Evolutionary conservation across 2,797 vertebrate species (phyloP), one percentile per base, ranked within the genome.

Genomic region (Cygnus olor): DNA sequence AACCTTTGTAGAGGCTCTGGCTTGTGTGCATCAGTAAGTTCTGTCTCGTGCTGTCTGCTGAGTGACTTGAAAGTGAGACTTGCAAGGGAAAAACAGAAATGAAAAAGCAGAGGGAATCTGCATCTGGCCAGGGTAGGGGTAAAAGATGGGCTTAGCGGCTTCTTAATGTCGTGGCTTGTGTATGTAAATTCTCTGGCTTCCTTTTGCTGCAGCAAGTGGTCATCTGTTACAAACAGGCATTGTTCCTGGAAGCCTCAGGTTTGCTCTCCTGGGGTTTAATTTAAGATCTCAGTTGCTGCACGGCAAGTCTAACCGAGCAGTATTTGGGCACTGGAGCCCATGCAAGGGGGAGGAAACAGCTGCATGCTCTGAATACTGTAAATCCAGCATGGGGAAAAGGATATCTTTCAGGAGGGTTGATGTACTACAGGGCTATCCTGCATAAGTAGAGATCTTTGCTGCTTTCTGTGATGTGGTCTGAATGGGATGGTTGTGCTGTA

Each of bases 41-140:
- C 85, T 79, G 88, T 80, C 73, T 84, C 42, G 70, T 96, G 49
- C 83, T 94, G 92, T 95, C 88, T 92, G 84, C 6, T 87, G 65
- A 79, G 32, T 65, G 40, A 63, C 68, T 82, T 66, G 45, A 65
- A 82, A 87, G 65, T 58, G 40, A 40, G 25, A 81, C 51, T 81
- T 72, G 30, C 0, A 8, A 88, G 22, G 24, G 73, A n/a, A 78
- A 82, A 90, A 21, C 16, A 1, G 6, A 82, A 83, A 36, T 32
- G n/a, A 72, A 24, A 17, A 60, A 83, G 49, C 53, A 87, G 40
- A n/a, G 58, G 86, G 45, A 77, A n/a, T 69, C 7, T 79, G 87
- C 27, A 89, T 68, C n/a, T 51, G 27, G n/a, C 49, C 40, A 64
- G 45, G 64, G 56, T 86, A 45, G 32, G 21, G 6, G 11, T 16